A percentile compares a stretch with the other conserved stretches of the same genome.
These are phyloP conservation scores for Copidosoma aretas DNA, from an alignment of 2,888 invertebrate species.

Conservation along the genomic window DNA sequence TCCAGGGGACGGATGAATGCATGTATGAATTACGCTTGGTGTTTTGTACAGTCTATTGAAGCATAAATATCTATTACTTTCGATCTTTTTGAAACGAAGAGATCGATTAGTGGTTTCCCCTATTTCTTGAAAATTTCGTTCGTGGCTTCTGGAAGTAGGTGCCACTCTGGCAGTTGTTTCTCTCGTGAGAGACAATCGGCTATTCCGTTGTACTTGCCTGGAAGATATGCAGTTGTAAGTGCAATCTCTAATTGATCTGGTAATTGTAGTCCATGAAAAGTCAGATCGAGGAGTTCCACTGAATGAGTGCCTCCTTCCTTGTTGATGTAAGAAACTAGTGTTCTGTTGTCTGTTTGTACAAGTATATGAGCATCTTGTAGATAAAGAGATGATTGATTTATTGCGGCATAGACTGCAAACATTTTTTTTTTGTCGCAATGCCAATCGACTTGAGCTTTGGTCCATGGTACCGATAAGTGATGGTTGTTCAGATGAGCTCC, in stretches of 20 bases:
- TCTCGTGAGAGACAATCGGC: slow-evolving; percentile 47
- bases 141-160: slow-evolving; percentile 31
- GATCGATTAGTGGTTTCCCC: slow-evolving; percentile 41
- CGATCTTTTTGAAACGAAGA: slow-evolving; percentile 38
- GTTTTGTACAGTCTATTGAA: slow-evolving; percentile 2
- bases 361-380: slow-evolving; percentile 32
- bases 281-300: slow-evolving; percentile 26
- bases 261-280: slow-evolving; percentile 25
- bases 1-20: slow-evolving; percentile 38
- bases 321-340: slow-evolving; percentile 36
- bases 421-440: slow-evolving; percentile 39
- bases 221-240: slow-evolving; percentile 44
- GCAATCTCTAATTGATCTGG: slow-evolving; percentile 33
- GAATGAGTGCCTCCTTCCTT: slow-evolving; percentile 39
- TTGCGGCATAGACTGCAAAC: slow-evolving; percentile 32
- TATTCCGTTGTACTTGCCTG: slow-evolving; percentile 50
- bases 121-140: slow-evolving; percentile 38
- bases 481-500: slow-evolving; percentile 28
- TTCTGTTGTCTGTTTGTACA: slow-evolving; percentile 38
- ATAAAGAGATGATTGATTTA: slow-evolving; percentile 6
- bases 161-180: slow-evolving; percentile 37
- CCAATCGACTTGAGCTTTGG: slow-evolving; percentile 19
- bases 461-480: slow-evolving; percentile 28
- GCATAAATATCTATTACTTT: slow-evolving; percentile 35
- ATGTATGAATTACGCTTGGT: slow-evolving; percentile 37